Evolutionary conservation across 2,888 invertebrate genomes (phyloP), one percentile per base, ranked within the genome.

Genomic region (Reticulitermes lucifugus): DNA sequence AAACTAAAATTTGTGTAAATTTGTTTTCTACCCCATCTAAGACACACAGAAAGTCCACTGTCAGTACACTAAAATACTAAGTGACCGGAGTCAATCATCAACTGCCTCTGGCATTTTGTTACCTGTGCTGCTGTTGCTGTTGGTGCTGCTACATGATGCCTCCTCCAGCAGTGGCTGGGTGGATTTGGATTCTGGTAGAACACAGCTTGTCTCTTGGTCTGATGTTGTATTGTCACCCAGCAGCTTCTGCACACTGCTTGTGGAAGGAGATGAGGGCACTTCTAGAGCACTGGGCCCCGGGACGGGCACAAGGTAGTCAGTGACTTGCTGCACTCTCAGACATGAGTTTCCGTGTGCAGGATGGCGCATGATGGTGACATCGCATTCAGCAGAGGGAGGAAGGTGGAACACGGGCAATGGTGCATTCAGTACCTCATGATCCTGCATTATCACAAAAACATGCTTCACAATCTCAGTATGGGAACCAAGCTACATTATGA

Each of bases 381-480:
- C 96, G 81, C 94, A 91, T 89, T 96, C 96, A 85, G 94, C 93
- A 51, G 95, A 94, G 29, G 95, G 94, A 9, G 96, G 94, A 82
- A 96, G 93, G 88, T 96, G 94, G 89, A 96, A 95, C 86, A 95
- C 93, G 4, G 98, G 97, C 85, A 98, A 92, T 0, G 96, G 94
- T 0, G 96, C 95, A 89, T 94, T 95, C 89, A 96, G 94, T 84
- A 98, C 96, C 88, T 96, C 95, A 0, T 97, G 96, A 91, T 98
- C 98, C 95, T 96, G 89, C 1, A 87, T 18, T 5, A 55, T 14
- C 55, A 55, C 1, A 18, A 9, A 9, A 55, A 55, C 18, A 18
- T 2, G 18, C 14, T 55, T 2, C 4, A 55, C 2, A 55, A 55
- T 2, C 14, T 18, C 18, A 18, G 14, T 18, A 55, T 18, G 14